Conservation (phyloP, 2,888 invertebrate species). For the Aleiodes alternator region DNA sequence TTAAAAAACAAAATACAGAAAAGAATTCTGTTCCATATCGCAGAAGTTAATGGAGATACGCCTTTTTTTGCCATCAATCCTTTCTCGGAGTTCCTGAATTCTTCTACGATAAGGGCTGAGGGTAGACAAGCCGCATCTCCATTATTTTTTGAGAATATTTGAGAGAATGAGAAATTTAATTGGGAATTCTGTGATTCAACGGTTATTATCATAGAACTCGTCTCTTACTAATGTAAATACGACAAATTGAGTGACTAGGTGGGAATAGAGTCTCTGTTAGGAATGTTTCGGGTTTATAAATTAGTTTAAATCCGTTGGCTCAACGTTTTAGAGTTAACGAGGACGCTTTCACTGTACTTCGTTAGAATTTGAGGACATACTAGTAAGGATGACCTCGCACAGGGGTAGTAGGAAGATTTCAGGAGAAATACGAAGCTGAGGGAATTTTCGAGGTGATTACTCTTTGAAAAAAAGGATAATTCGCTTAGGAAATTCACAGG, state of each 20-base stretch:
- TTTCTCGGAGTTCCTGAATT: background rate
- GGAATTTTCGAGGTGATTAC: no score
- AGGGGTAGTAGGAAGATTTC: background rate
- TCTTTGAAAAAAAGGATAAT: no score
- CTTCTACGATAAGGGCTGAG: no score
- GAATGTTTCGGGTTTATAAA: constrained; percentile 9
- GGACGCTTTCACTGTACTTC: constrained; percentile 1
- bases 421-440: background rate
- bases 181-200: no score
- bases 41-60: background rate
- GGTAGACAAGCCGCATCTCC: background rate
- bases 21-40: background rate
- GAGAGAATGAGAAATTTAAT: background rate
- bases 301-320: constrained; percentile 9
- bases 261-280: background rate
- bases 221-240: constrained; percentile 3
- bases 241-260: constrained; percentile 19
- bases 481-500: no score
- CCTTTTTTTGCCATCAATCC: background rate
- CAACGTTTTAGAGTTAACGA: constrained; percentile 7
- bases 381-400: no score
- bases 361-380: constrained; percentile 2
- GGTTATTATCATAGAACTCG: no score
- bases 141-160: background rate
- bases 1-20: background rate